These are phyloP conservation scores for Candidula unifasciata DNA, from an alignment of 2,888 invertebrate genomes.

Conservation along the genomic window DNA sequence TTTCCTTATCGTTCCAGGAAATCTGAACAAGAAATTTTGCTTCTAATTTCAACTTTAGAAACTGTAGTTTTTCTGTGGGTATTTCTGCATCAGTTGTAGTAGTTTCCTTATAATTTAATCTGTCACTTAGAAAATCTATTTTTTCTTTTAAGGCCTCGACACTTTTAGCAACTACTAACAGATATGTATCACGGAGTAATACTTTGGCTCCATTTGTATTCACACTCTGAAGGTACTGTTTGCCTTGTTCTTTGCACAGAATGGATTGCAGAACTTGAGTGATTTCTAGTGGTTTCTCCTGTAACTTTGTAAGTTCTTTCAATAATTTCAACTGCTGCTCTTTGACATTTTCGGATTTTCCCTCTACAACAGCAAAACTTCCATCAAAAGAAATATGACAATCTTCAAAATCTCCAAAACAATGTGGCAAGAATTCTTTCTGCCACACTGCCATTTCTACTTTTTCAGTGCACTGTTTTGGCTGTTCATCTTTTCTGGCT, in stretches of 20 bases:
- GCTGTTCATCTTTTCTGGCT: neutral
- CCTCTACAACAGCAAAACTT: neutral
- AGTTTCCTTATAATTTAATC: conserved; percentile 14
- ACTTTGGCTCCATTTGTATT: neutral
- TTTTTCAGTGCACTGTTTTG: neutral
- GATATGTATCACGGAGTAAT: neutral
- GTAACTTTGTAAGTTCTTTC: conserved; percentile 8
- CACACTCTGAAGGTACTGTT: neutral
- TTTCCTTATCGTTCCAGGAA: conserved; percentile 1
- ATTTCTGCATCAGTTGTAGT: neutral
- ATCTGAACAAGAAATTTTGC: conserved; percentile 14
- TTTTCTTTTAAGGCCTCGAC: neutral
- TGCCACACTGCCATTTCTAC: neutral
- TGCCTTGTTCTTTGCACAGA: neutral
- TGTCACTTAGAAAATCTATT: neutral
- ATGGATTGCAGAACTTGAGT: neutral
- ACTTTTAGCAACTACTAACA: neutral
- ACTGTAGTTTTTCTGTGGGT: neutral
- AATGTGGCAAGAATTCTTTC: conserved; percentile 2
- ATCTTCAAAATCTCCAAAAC: neutral
- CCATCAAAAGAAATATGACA: neutral
- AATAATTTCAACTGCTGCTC: neutral
- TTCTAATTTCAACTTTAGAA: neutral
- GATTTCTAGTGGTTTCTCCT: neutral
- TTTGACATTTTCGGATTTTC: neutral